phyloP scores from a whole-genome alignment of 2,113 vertebrate genomes.

The Barbus barbus region DNA sequence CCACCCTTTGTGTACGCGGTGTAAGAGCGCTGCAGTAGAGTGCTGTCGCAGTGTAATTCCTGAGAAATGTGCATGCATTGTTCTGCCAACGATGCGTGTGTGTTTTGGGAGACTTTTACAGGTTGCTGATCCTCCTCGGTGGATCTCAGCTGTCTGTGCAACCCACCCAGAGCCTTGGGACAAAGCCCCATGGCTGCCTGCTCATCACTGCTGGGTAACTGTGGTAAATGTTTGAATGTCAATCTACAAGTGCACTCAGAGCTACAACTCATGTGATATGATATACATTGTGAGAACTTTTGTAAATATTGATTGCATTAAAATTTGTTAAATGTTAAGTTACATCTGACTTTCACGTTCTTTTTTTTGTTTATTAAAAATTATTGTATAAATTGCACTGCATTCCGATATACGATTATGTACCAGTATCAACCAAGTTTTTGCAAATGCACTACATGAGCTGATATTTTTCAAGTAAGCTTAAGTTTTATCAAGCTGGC shows the following conservation, averaged over 20 bases:
- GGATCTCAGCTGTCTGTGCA: constrained; percentile 42
- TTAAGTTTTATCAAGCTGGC: background rate
- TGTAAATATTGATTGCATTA: constrained; percentile 6
- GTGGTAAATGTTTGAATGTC: constrained; percentile 3
- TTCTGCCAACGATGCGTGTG: constrained; percentile 40
- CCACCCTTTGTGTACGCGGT: constrained; percentile 34
- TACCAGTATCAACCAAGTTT: no score
- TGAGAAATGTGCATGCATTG: constrained; percentile 20
- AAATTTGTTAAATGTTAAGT: background rate
- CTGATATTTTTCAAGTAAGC: no score
- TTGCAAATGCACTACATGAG: no score
- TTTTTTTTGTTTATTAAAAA: background rate
- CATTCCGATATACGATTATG: background rate
- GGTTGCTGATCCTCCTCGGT: constrained; percentile 40
- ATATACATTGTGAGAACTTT: background rate
- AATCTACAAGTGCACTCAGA: background rate
- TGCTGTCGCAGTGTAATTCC: background rate
- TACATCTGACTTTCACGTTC: background rate
- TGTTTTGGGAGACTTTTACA: constrained; percentile 54
- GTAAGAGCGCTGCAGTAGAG: background rate
- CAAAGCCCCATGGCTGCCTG: background rate
- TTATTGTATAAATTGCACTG: background rate
- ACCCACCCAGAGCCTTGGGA: constrained; percentile 15
- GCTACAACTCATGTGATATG: background rate
- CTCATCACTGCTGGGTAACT: constrained; percentile 37